These are phyloP conservation scores for Hyppa rectilinea DNA, from an alignment of 2,888 invertebrate species.

Conservation along the genomic window DNA sequence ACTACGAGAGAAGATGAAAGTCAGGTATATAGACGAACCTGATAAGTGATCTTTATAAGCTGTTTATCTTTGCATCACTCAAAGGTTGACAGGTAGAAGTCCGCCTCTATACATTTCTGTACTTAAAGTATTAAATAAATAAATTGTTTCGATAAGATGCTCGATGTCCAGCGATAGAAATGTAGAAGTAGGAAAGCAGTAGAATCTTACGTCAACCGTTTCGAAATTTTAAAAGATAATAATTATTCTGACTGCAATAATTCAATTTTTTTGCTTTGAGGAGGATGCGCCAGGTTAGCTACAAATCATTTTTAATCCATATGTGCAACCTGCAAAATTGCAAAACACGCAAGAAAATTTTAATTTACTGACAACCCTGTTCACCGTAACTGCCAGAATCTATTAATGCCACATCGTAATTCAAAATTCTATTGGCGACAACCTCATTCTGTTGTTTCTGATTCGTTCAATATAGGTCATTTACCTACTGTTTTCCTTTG, in stretches of 20 bases:
- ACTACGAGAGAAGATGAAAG: background rate
- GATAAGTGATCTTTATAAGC: background rate
- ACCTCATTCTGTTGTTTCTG: slow-evolving; percentile 16
- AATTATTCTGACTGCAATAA: slow-evolving; percentile 1
- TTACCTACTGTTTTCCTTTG: slow-evolving; percentile 59
- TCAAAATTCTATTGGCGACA: slow-evolving; percentile 34
- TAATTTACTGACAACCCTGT: no score
- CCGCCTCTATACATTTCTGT: no score
- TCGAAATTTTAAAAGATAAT: slow-evolving; percentile 18
- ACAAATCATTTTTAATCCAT: no score
- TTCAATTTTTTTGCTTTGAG: slow-evolving; percentile 8
- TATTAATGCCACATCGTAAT: slow-evolving; percentile 24
- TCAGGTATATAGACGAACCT: background rate
- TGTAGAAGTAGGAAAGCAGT: background rate
- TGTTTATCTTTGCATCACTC: no score
- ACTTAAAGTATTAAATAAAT: no score
- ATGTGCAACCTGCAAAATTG: no score
- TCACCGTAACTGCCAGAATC: background rate
- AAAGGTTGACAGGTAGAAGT: no score
- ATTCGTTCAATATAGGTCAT: slow-evolving; percentile 41
- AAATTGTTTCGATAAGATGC: no score
- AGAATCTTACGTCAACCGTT: slow-evolving; percentile 7
- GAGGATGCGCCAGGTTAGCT: no score
- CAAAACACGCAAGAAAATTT: no score
- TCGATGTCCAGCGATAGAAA: no score